phyloP scores from a whole-genome alignment of 1,140 invertebrate genomes.

The Rhynchophorus ferrugineus region DNA sequence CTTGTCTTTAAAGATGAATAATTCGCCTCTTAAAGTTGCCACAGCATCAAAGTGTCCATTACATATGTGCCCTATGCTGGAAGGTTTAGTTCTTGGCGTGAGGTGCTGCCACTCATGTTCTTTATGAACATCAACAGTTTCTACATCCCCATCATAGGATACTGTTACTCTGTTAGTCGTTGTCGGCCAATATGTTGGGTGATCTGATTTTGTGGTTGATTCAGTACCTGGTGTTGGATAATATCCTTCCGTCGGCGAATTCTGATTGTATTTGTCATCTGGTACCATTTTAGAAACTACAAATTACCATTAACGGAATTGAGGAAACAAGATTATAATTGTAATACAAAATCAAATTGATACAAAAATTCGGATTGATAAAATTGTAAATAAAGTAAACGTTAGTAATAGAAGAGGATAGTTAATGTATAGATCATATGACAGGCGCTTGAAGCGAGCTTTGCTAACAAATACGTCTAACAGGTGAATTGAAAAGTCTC shows the following conservation, averaged over 20 bases:
- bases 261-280: too few species aligned
- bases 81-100: conserved; percentile 30
- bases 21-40: conserved; percentile 55
- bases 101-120: conserved; percentile 34
- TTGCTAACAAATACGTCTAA: too few species aligned
- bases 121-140: conserved; percentile 43
- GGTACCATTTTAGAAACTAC: too few species aligned
- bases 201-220: neutral
- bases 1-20: conserved; percentile 68
- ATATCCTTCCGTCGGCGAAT: neutral
- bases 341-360: too few species aligned
- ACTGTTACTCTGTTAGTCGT: neutral
- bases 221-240: neutral
- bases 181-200: conserved; percentile 4
- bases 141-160: conserved; percentile 43
- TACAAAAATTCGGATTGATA: too few species aligned
- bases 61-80: conserved; percentile 49
- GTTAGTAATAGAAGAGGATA: too few species aligned
- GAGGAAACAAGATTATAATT: too few species aligned
- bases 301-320: too few species aligned
- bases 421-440: too few species aligned
- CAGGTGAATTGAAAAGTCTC: too few species aligned
- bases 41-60: conserved; percentile 60
- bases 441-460: too few species aligned
- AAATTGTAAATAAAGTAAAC: too few species aligned